Base-by-base conservation (phyloP, 1,140 invertebrate species). In the Drosophila elegans region DNA sequence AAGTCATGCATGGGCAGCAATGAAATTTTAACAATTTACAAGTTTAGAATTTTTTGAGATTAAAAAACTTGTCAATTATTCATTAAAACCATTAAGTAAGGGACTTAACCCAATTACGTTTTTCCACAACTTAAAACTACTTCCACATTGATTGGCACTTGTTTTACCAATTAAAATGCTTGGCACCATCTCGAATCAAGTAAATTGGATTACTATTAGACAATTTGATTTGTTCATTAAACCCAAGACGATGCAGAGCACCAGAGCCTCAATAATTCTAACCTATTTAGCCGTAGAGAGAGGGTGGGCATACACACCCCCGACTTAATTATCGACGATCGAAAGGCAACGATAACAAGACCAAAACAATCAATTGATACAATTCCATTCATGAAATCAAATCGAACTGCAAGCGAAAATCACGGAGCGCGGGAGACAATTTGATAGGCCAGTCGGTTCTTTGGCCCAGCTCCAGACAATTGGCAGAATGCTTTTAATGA, bases 361-460 rank as follows among this genome's bases (percentile, higher is more conserved):
- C 79, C 83, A 83, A 86, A 86, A 88, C 83, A 88, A 83, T 88
- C 83, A 88, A 88, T 88, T 88, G 84, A 88, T 89, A 88, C 83
- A 88, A 88, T 88, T 88, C 56, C 84, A 88, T 88, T 88, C 84
- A 88, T 88, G 52, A 89, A 88, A 89, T 88, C 83, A 80, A 78
- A 89, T 86, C 83, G 72, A 83, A 86, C 80, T 86, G 83, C 83
- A 86, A 77, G 79, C 75, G 44, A 83, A 86, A 86, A 86, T 88
- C 83, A 82, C 55, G 29, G 75, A 68, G 39, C 52, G 45, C 49
- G 67, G 73, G 74, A 52, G 61, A 60, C 69, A 48, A 86, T 56
- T 67, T 66, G 73, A 76, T 76, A 57, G 72, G 54, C 46, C 25
- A 27, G 46, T 1, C 25, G 46, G 25, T 52, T 45, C 55, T 45